phyloP scores from a whole-genome alignment of 1,140 invertebrate species.

The Drosophila kepulauana region DNA sequence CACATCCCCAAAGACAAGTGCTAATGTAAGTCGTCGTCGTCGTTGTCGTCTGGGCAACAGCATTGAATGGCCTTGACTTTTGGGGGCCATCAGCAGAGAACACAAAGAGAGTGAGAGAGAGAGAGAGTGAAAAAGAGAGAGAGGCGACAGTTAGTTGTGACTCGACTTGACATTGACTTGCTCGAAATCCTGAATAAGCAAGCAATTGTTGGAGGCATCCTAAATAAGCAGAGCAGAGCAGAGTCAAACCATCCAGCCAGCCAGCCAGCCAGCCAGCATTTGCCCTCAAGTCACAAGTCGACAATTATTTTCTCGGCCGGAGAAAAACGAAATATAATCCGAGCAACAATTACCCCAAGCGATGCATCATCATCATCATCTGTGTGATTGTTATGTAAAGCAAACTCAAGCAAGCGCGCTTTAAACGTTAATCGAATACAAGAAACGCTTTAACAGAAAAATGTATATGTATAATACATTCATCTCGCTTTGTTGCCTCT shows the following conservation, averaged over 20 bases:
- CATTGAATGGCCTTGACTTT: conserved; percentile 36
- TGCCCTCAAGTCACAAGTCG: neutral
- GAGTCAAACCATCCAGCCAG: neutral
- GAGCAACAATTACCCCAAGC: conserved; percentile 5
- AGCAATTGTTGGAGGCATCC: conserved; percentile 43
- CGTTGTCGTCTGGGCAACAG: conserved; percentile 12
- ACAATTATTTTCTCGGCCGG: conserved; percentile 3
- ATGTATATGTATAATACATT: neutral
- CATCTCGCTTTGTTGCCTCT: neutral
- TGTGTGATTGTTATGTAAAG: conserved; percentile 2
- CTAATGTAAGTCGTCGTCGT: conserved; percentile 19
- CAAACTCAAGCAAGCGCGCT: neutral
- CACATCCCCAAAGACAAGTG: neutral
- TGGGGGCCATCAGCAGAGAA: conserved; percentile 15
- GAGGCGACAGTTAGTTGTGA: neutral
- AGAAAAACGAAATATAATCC: neutral
- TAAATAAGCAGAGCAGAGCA: conserved; percentile 37
- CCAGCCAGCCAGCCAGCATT: neutral
- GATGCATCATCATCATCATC: conserved; percentile 7
- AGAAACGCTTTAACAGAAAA: conserved; percentile 7
- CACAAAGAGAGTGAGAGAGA: neutral
- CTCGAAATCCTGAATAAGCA: conserved; percentile 37
- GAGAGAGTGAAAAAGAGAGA: neutral
- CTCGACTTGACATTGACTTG: conserved; percentile 3
- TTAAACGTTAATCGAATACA: neutral